Base-by-base conservation (phyloP, 2,888 invertebrate genomes). In the Teleogryllus oceanicus region DNA sequence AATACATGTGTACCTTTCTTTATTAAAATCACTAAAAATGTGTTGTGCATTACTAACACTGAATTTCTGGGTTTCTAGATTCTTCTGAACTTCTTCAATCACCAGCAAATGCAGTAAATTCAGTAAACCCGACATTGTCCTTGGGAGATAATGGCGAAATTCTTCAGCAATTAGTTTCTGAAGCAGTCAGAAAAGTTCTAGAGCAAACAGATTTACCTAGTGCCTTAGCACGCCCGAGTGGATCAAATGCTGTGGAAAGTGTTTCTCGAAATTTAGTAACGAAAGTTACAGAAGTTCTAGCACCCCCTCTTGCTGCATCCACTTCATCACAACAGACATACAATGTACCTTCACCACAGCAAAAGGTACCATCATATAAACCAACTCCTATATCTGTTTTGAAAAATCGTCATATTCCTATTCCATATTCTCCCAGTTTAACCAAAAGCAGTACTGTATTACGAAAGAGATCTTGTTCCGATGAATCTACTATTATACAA, bases 121-220 rank as follows among this genome's bases (percentile, higher is more conserved):
- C 62, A 16, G 62, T 18, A 16, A 75, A 78, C 74, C 21, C 51
- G 1, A 62, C 81, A 5, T 2, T 75, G 2, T 75, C 79, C 11
- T 76, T 80, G 78, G 80, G 79, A 50, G 49, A 78, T 11, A 88
- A 88, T 87, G 87, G 89, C 82, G 88, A 89, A 82, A 89, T 89
- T 83, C 85, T 91, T 82, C 89, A 90, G 83, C 89, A 90, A 85
- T 85, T 91, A 82, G 90, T 91, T 76, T 90, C 91, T 51, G 91
- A 90, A 83, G 90, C 91, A 83, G 92, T 88, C 82, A 91, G 87
- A 86, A 92, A 89, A 88, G 92, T 89, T 84, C 89, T 91, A 84
- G 80, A 83, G 83, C 76, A 85, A 49, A 80, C 81, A 74, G 82
- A 83, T 49, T 74, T 81, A 16, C 76, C 82, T 16, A 80, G 80